Evolutionary conservation across 1,140 invertebrate species (phyloP).

Genomic region (Phenacoccus solenopsis): DNA sequence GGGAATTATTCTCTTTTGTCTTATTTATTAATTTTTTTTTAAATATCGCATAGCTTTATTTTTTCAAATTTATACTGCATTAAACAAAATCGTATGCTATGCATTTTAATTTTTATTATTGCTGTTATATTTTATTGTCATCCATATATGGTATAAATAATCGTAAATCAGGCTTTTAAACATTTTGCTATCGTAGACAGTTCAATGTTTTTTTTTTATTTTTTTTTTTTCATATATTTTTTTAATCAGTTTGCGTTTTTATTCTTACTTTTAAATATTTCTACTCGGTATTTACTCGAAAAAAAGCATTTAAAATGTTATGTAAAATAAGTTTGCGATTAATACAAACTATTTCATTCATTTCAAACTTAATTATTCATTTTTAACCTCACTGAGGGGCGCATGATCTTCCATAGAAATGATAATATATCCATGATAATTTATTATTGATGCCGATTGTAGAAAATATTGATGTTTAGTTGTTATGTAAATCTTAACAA

Average conservation of each 20-base stretch:
- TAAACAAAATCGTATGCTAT: background rate
- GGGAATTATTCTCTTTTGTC: constrained; percentile 4
- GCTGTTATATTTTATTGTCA: background rate
- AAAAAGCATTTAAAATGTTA: background rate
- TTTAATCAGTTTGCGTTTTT: background rate
- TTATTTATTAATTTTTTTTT: constrained; percentile 3
- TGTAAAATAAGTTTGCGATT: background rate
- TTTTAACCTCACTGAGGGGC: background rate
- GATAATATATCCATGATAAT: too few species aligned
- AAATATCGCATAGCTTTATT: background rate
- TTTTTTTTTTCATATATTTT: too few species aligned
- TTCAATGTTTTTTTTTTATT: background rate
- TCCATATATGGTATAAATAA: background rate
- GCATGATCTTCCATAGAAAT: background rate
- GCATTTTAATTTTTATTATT: constrained; percentile 14
- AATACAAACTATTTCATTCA: background rate
- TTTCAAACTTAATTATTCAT: background rate
- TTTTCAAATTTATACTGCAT: background rate
- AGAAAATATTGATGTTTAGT: too few species aligned
- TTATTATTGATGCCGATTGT: too few species aligned
- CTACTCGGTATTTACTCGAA: background rate
- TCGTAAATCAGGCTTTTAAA: background rate
- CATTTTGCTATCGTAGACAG: background rate
- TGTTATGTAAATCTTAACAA: too few species aligned
- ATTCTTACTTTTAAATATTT: background rate